These are phyloP conservation scores for Lacerta agilis DNA, from an alignment of 2,797 vertebrate genomes.

Conservation along the genomic window DNA sequence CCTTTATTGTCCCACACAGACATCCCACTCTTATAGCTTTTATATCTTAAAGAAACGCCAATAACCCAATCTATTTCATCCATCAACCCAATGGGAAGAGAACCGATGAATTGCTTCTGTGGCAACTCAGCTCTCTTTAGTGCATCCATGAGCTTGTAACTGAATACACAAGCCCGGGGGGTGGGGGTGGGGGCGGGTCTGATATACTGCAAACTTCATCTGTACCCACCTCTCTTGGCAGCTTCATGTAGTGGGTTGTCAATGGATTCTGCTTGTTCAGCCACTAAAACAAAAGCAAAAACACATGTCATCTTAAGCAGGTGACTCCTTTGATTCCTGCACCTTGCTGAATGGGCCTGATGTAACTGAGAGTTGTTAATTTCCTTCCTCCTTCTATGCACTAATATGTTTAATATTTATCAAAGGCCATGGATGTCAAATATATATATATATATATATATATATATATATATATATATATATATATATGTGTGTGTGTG, in stretches of 20 bases:
- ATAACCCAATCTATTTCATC: background rate
- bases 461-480: too few relatives aligned
- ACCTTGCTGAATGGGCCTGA: background rate
- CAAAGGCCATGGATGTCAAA: background rate
- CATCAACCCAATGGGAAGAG: background rate
- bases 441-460: background rate
- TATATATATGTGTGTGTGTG: too few relatives aligned
- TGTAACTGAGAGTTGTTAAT: background rate
- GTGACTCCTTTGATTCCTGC: background rate
- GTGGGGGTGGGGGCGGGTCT: too few relatives aligned
- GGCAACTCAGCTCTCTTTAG: background rate
- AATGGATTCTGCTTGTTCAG: constrained; percentile 94
- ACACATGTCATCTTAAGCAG: constrained; percentile 38
- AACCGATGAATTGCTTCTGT: background rate
- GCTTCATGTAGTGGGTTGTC: constrained; percentile 98
- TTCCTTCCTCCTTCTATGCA: background rate
- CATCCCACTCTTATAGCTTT: background rate
- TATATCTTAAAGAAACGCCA: background rate
- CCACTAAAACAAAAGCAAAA: constrained; percentile 82
- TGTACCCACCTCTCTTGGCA: constrained; percentile 90
- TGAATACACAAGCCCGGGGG: background rate
- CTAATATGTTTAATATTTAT: background rate
- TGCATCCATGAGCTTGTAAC: background rate
- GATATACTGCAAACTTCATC: background rate
- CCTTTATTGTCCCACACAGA: background rate